A percentile compares a stretch with the other conserved stretches of the same genome.
Conservation (phyloP, 2,888 invertebrate genomes). For the Habrosyne pyritoides region DNA sequence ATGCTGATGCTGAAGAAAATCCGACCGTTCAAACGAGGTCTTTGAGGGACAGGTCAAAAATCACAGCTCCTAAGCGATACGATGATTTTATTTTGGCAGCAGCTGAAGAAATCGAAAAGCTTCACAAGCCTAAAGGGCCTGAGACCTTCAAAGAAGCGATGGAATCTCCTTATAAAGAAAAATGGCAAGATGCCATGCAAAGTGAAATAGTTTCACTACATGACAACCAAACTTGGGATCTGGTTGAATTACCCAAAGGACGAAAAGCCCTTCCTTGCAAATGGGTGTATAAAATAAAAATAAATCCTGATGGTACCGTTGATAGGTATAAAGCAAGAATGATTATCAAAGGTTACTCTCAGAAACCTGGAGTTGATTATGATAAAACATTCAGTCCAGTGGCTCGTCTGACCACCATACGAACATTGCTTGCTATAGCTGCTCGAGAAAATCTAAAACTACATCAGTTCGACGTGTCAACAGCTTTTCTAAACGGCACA, state of each 20-base stretch:
- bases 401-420: slow-evolving; percentile 2
- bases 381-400: slow-evolving; percentile 12
- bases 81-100: too few relatives aligned
- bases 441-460: slow-evolving; percentile 2
- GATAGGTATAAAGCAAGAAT: slow-evolving; percentile 8
- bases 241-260: background rate
- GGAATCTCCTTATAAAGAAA: background rate
- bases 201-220: background rate
- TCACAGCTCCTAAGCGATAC: too few relatives aligned
- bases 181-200: background rate
- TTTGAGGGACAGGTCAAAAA: too few relatives aligned
- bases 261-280: background rate
- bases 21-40: too few relatives aligned
- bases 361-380: slow-evolving; percentile 9
- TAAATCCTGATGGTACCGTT: background rate
- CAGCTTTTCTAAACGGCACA: slow-evolving; percentile 11
- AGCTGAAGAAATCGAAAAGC: too few relatives aligned
- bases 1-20: too few relatives aligned
- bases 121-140: too few relatives aligned
- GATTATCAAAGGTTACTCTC: slow-evolving; percentile 8
- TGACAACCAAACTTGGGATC: background rate
- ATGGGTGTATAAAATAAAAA: background rate
- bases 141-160: slow-evolving; percentile 1
- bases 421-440: slow-evolving; percentile 2
- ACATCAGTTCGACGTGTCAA: slow-evolving; percentile 8